phyloP scores from a whole-genome alignment of 2,797 vertebrate species.

The Sebastes trivittatus region DNA sequence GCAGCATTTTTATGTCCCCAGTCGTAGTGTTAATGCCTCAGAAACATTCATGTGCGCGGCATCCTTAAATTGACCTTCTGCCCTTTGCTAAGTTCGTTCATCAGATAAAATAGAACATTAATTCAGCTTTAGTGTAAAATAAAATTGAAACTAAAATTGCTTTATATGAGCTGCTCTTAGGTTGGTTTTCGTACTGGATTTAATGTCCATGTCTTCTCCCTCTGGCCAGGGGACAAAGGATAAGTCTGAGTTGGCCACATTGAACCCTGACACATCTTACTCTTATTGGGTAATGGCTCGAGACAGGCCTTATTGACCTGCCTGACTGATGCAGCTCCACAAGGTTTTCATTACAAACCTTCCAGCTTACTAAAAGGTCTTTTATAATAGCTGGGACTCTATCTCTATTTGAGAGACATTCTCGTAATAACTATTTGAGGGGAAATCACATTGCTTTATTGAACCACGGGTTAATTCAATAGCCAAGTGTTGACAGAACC shows the following conservation, averaged over 20 bases:
- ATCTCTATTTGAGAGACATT: constrained; percentile 61
- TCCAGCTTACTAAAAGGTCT: constrained; percentile 71
- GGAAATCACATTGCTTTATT: constrained; percentile 62
- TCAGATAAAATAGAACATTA: constrained; percentile 12
- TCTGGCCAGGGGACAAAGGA: constrained; percentile 41
- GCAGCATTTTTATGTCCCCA: not conserved
- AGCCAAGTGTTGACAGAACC: constrained; percentile 54
- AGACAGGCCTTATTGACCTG: constrained; percentile 76
- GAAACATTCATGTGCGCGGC: constrained; percentile 3
- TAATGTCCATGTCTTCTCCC: constrained; percentile 9
- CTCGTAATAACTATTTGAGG: constrained; percentile 66
- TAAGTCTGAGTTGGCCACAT: constrained; percentile 53
- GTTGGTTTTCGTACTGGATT: constrained; percentile 3
- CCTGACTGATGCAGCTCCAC: constrained; percentile 66
- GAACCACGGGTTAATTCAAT: constrained; percentile 60
- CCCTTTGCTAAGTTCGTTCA: constrained; percentile 15
- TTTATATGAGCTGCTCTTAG: constrained; percentile 5
- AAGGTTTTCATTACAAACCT: constrained; percentile 74
- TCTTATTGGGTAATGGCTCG: constrained; percentile 76
- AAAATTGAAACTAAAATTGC: constrained; percentile 9
- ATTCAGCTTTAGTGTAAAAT: constrained; percentile 5
- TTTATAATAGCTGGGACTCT: constrained; percentile 63
- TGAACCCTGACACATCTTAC: constrained; percentile 71
- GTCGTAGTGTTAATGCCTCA: not conserved
- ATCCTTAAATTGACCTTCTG: constrained; percentile 12